Conservation (phyloP, 2,888 invertebrate genomes). For the Coleophora deauratella region DNA sequence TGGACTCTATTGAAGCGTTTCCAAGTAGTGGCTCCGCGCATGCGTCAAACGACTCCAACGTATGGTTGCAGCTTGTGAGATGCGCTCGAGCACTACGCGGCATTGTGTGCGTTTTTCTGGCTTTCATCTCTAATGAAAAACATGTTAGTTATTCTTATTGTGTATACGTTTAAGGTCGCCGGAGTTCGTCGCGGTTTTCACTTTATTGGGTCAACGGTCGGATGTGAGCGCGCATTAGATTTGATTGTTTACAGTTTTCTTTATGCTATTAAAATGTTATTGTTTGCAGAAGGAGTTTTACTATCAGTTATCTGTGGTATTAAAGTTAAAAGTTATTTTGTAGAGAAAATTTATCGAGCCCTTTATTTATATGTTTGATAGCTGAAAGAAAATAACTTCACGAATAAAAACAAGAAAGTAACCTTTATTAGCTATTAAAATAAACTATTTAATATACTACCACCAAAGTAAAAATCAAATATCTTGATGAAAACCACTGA, state of each 20-base stretch:
- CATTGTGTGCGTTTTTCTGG: slow-evolving; percentile 45
- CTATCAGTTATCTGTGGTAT: too few relatives aligned
- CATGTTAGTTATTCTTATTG: slow-evolving; percentile 37
- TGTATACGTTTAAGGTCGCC: slow-evolving; percentile 21
- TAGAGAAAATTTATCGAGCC: too few relatives aligned
- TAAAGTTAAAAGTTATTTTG: slow-evolving; percentile 6
- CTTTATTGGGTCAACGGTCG: slow-evolving; percentile 31
- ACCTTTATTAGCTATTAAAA: too few relatives aligned
- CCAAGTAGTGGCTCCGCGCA: slow-evolving; percentile 43
- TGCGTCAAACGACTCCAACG: slow-evolving; percentile 25
- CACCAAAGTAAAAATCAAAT: too few relatives aligned
- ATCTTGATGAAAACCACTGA: too few relatives aligned
- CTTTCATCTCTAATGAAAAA: slow-evolving; percentile 54
- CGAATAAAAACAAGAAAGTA: too few relatives aligned
- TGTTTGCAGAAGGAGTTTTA: background rate
- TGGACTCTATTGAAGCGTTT: slow-evolving; percentile 50
- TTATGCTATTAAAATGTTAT: slow-evolving; percentile 1
- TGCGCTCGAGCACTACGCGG: slow-evolving; percentile 29
- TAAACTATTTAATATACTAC: too few relatives aligned
- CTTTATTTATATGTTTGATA: too few relatives aligned
- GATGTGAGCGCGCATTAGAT: too few relatives aligned
- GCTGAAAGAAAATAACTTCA: too few relatives aligned
- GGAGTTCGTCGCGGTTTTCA: slow-evolving; percentile 31
- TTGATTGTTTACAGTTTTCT: too few relatives aligned
- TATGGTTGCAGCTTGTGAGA: slow-evolving; percentile 39